These are phyloP conservation scores for Clarias macrocephalus DNA, from an alignment of 2,113 vertebrate species.

Conservation along the genomic window DNA sequence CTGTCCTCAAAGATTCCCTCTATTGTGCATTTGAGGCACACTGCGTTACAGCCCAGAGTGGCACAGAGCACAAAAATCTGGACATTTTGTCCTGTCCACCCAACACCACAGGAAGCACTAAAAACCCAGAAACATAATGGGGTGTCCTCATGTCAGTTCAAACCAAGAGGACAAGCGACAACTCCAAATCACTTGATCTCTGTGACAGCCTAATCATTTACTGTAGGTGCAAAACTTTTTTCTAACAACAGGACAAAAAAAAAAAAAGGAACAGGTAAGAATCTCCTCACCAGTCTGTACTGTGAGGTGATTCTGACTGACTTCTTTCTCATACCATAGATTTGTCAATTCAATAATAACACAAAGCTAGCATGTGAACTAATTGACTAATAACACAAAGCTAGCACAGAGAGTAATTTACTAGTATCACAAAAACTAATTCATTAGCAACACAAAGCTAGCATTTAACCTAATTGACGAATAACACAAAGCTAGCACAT, in stretches of 20 bases:
- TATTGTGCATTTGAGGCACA: constrained; percentile 2
- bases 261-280: neutral
- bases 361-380: neutral
- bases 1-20: neutral
- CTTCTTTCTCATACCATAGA: neutral
- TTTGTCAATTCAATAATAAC: neutral
- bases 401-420: neutral
- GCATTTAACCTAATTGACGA: neutral
- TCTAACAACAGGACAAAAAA: neutral
- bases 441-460: neutral
- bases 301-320: neutral
- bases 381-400: neutral
- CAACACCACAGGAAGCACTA: neutral
- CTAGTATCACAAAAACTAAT: neutral
- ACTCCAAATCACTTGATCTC: neutral
- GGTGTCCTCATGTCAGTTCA: neutral
- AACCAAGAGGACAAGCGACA: neutral
- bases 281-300: neutral
- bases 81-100: neutral
- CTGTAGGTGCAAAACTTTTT: neutral
- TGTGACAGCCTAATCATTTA: neutral
- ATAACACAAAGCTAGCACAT: too few relatives aligned
- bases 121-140: neutral
- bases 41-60: neutral
- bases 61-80: neutral